phyloP scores from a whole-genome alignment of 2,113 vertebrate species.

The Ploceus nigricollis region DNA sequence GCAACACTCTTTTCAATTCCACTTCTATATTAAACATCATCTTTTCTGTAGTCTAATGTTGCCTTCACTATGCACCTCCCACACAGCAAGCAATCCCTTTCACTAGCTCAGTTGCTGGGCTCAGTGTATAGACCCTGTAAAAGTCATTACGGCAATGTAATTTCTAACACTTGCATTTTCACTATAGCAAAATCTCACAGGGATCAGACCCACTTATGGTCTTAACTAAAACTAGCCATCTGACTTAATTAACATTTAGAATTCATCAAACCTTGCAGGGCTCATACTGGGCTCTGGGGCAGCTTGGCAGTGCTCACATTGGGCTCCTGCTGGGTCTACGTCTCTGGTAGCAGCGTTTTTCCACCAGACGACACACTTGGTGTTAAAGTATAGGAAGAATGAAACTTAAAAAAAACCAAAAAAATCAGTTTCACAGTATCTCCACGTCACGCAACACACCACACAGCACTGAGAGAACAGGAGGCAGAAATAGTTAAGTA shows the following conservation, averaged over 20 bases:
- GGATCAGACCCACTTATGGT: constrained; percentile 67
- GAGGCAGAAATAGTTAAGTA: neutral
- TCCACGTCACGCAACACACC: accelerated
- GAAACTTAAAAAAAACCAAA: neutral
- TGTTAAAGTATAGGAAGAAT: neutral
- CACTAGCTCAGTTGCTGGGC: neutral
- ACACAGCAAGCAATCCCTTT: neutral
- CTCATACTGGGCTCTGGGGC: constrained; percentile 63
- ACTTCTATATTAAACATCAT: neutral
- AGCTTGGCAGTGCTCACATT: constrained; percentile 28
- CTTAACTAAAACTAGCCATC: constrained; percentile 70
- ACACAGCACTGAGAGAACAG: neutral
- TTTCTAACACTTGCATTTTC: constrained; percentile 23
- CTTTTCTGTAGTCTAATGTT: neutral
- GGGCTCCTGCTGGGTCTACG: constrained; percentile 39
- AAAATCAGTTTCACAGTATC: neutral
- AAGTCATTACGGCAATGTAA: constrained; percentile 53
- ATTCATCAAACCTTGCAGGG: constrained; percentile 65
- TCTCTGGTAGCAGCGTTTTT: neutral
- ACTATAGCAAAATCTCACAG: constrained; percentile 54
- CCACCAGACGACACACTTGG: neutral
- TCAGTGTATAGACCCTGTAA: neutral
- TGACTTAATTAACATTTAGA: constrained; percentile 65
- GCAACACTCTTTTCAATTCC: neutral
- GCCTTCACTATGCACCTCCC: neutral